These are phyloP conservation scores for Oryctes rhinoceros DNA, from an alignment of 1,140 invertebrate species.

Conservation along the genomic window DNA sequence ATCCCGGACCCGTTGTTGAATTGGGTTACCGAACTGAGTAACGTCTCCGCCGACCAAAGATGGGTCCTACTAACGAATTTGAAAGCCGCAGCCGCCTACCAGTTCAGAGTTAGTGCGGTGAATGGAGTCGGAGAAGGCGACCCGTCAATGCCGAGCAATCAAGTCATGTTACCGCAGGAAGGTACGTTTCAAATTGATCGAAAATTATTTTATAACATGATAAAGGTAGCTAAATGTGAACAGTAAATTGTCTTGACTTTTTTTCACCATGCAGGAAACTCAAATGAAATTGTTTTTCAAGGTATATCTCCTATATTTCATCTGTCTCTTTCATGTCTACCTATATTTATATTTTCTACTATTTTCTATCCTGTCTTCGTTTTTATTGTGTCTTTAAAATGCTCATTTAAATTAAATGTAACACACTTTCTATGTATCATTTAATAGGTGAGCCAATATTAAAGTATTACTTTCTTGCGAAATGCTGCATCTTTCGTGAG, in stretches of 20 bases:
- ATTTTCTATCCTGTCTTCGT: not conserved
- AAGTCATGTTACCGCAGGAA: conserved; percentile 91
- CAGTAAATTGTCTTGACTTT: conserved; percentile 47
- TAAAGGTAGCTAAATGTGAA: conserved; percentile 32
- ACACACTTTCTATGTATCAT: too few relatives aligned
- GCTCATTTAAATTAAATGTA: not conserved
- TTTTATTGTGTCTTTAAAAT: not conserved
- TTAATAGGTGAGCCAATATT: too few relatives aligned
- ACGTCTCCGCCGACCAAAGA: conserved; percentile 81
- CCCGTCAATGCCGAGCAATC: conserved; percentile 85
- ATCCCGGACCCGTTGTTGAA: conserved; percentile 82
- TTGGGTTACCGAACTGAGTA: conserved; percentile 89
- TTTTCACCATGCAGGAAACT: conserved; percentile 54
- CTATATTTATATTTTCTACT: not conserved
- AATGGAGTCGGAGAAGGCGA: conserved; percentile 95
- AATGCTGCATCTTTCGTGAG: not conserved
- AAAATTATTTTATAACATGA: not conserved
- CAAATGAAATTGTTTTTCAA: conserved; percentile 57
- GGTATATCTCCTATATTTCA: conserved; percentile 50
- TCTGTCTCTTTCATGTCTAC: not conserved
- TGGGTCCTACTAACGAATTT: conserved; percentile 85
- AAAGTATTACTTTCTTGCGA: too few relatives aligned
- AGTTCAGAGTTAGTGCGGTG: conserved; percentile 94
- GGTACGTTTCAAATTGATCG: conserved; percentile 68
- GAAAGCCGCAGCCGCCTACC: conserved; percentile 93